phyloP scores from a whole-genome alignment of 1,140 invertebrate genomes.

The Cryptotermes secundus region DNA sequence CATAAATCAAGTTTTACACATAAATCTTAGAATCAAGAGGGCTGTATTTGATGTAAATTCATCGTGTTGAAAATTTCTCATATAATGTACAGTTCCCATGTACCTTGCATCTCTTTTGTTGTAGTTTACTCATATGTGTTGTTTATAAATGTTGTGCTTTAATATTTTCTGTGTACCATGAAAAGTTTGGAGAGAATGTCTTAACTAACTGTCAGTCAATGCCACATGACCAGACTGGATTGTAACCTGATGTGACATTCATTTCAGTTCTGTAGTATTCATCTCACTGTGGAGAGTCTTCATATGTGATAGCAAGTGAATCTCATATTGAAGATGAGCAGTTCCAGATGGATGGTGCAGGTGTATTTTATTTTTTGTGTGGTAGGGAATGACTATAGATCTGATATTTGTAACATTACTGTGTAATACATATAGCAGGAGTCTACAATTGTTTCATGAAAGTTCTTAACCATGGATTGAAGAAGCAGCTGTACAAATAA shows the following conservation, averaged over 20 bases:
- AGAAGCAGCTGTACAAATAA: not conserved
- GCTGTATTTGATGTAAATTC: no score
- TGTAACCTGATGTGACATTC: not conserved
- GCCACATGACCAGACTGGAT: not conserved
- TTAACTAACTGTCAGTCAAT: not conserved
- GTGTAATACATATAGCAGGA: not conserved
- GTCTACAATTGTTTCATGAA: not conserved
- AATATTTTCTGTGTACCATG: no score
- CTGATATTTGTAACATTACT: not conserved
- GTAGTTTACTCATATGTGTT: no score
- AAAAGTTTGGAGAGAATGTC: no score
- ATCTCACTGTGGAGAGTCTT: not conserved
- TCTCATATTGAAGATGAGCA: not conserved
- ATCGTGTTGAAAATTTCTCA: no score
- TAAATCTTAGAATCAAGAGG: no score
- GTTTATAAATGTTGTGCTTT: no score
- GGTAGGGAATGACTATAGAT: not conserved
- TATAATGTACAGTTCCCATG: no score
- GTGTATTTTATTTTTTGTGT: conserved; percentile 11
- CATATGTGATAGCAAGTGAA: conserved; percentile 8
- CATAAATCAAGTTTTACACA: no score
- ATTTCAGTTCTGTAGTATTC: not conserved
- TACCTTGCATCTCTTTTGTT: no score
- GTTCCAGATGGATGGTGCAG: not conserved
- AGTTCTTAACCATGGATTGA: not conserved